These are phyloP conservation scores for Apis dorsata DNA, from an alignment of 1,140 invertebrate genomes.

Conservation along the genomic window DNA sequence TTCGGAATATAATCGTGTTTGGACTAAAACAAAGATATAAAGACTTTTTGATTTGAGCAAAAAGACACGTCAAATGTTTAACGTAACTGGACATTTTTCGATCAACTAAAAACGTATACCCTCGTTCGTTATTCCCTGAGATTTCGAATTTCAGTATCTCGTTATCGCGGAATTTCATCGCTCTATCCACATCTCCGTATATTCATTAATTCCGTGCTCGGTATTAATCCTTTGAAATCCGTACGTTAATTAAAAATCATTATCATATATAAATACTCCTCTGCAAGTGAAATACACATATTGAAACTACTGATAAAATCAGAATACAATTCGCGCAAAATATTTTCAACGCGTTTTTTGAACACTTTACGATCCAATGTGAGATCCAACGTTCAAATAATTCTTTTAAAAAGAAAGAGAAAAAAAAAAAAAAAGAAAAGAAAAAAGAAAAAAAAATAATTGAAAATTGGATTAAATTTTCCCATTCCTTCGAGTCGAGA, in stretches of 20 bases:
- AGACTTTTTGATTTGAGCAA: too few species aligned
- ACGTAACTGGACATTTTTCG: too few species aligned
- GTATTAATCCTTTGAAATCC: not conserved
- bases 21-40: too few species aligned
- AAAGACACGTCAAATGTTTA: too few species aligned
- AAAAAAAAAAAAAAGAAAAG: not conserved
- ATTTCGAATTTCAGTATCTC: constrained; percentile 8
- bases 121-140: not conserved
- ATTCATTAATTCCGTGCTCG: not conserved
- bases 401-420: not conserved
- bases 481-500: too few species aligned
- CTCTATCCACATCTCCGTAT: not conserved
- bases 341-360: not conserved
- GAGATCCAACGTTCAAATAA: not conserved
- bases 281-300: too few species aligned
- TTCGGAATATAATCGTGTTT: too few species aligned
- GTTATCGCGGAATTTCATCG: not conserved
- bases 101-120: not conserved
- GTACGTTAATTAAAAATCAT: not conserved
- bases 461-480: not conserved
- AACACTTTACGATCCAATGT: not conserved
- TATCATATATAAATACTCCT: not conserved
- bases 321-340: not conserved
- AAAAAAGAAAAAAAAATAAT: not conserved
- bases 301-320: not conserved